Base-by-base conservation (phyloP, 1,140 invertebrate genomes). In the Platyscapa corneri region DNA sequence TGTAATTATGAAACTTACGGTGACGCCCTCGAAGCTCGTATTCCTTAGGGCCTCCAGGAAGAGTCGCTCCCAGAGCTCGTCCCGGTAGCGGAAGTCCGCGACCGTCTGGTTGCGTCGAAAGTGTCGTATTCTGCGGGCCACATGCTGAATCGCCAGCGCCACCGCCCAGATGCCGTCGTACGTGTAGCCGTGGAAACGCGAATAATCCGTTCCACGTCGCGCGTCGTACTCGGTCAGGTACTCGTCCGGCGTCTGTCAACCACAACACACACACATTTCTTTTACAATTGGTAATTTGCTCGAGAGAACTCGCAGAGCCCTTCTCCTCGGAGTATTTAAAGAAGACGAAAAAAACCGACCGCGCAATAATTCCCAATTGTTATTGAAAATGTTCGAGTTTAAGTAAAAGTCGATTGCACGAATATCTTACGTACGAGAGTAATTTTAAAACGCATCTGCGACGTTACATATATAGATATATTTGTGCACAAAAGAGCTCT, bases 101-200 rank as follows among this genome's bases (percentile, higher is more conserved):
- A 97, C 96, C 0, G 96, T 96, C 88, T 96, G 93, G 89, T 97
- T 96, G 12, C 95, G 95, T 70, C 95, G 94, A 87, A 93, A 93
- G 83, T 94, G 92, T 18, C 93, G 92, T 78, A 96, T 94, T 84
- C 95, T 93, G 88, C 96, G 95, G 0, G 97, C 96, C 56, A 98
- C 97, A 86, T 96, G 96, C 88, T 98, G 97, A 84, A 98, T 97
- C 27, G 98, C 97, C 83, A 98, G 92, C 0, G 98, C 98, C 82
- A 99, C 97, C 1, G 98, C 97, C 98, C 98, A 99, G 83, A 99
- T 97, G 91, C 97, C 98, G 92, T 99, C 98, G 93, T 99, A 99
- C 23, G 98, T 98, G 91, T 99, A 99, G 1, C 98, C 98, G 91
- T 99, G 98, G 92, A 98, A 99, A 76, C 97, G 95, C 27, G 98